phyloP scores from a whole-genome alignment of 1,140 invertebrate genomes.

The Dendrolimus punctatus region DNA sequence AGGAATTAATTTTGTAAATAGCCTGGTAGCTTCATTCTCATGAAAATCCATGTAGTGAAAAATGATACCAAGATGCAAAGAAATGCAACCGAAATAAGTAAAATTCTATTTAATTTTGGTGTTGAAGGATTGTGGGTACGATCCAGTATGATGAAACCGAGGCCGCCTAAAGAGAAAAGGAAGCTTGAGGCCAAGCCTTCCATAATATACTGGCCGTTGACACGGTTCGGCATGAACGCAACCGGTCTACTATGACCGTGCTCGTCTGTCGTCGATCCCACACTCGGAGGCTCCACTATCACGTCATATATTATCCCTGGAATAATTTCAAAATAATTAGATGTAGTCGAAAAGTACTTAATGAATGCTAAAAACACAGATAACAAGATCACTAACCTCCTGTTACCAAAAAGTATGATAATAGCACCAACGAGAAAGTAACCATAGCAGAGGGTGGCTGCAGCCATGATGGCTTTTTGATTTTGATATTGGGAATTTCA shows the following conservation, averaged over 20 bases:
- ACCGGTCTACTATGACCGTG: slow-evolving; percentile 95
- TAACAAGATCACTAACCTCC: slow-evolving; percentile 82
- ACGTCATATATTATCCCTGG: slow-evolving; percentile 98
- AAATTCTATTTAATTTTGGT: slow-evolving; percentile 92
- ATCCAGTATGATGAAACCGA: slow-evolving; percentile 97
- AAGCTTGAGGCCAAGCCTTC: slow-evolving; percentile 98
- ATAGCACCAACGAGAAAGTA: slow-evolving; percentile 90
- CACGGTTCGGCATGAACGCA: slow-evolving; percentile 98
- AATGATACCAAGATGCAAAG: slow-evolving; percentile 95
- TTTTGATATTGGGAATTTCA: slow-evolving; percentile 93
- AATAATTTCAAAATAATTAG: slow-evolving; percentile 34
- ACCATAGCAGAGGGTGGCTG: slow-evolving; percentile 94
- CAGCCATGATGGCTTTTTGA: slow-evolving; percentile 93
- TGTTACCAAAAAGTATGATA: slow-evolving; percentile 98
- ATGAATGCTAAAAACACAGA: slow-evolving; percentile 31
- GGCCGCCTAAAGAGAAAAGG: slow-evolving; percentile 94
- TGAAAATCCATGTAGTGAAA: slow-evolving; percentile 97
- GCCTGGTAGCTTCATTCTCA: slow-evolving; percentile 98
- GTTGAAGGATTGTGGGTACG: slow-evolving; percentile 93
- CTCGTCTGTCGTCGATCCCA: slow-evolving; percentile 97
- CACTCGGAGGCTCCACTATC: slow-evolving; percentile 97
- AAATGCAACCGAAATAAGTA: slow-evolving; percentile 94
- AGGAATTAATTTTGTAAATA: slow-evolving; percentile 74
- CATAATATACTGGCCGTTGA: slow-evolving; percentile 99
- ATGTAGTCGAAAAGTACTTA: slow-evolving; percentile 6